phyloP scores from a whole-genome alignment of 2,113 vertebrate species.

The Sialia sialis region DNA sequence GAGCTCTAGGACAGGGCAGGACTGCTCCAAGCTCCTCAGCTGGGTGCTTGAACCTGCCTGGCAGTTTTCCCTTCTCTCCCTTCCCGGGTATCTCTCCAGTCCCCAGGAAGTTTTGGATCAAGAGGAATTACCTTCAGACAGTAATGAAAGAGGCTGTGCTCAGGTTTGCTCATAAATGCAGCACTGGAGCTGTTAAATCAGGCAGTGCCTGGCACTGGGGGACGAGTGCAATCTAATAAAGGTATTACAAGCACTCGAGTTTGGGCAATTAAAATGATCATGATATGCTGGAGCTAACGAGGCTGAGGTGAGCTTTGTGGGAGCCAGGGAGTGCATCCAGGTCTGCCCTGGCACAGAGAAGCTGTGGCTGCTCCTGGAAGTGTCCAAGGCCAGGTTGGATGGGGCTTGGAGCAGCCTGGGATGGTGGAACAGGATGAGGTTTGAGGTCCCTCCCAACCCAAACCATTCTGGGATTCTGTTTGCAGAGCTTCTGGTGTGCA shows the following conservation, averaged over 20 bases:
- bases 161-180: not conserved
- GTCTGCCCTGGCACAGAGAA: not conserved
- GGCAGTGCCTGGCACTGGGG: not conserved
- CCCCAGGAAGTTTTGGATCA: not conserved
- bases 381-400: accelerated
- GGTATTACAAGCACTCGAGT: not conserved
- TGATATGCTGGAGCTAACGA: not conserved
- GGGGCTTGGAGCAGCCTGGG: not conserved
- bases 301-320: not conserved
- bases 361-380: not conserved
- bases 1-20: not conserved
- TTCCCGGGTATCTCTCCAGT: not conserved
- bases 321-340: not conserved
- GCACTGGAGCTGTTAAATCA: not conserved
- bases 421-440: accelerated
- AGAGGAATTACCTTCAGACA: not conserved
- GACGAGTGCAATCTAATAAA: not conserved
- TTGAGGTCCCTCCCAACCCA: not conserved
- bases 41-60: not conserved
- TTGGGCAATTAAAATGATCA: not conserved
- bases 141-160: not conserved
- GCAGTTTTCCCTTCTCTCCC: not conserved
- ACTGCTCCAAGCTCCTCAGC: not conserved
- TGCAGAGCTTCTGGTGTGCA: not conserved
- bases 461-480: not conserved